A percentile compares a stretch with the other conserved stretches of the same genome.
Conservation (phyloP, 2,113 vertebrate species). For the Dascyllus trimaculatus region DNA sequence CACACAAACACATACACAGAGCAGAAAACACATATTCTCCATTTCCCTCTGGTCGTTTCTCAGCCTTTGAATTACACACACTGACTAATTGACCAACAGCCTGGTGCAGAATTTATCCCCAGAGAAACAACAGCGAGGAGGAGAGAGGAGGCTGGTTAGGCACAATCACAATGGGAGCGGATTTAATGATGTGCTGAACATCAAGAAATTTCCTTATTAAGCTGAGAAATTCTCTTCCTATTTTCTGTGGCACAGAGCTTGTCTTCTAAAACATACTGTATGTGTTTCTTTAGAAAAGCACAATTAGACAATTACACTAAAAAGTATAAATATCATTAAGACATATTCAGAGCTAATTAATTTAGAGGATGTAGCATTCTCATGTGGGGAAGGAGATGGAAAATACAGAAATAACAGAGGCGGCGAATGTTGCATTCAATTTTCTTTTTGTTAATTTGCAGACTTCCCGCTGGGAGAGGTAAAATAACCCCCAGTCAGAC, state of each 20-base stretch:
- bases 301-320: constrained; percentile 83
- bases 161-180: constrained; percentile 71
- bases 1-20: constrained; percentile 18
- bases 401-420: constrained; percentile 70
- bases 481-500: constrained; percentile 85
- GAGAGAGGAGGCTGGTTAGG: constrained; percentile 77
- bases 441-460: constrained; percentile 79
- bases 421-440: constrained; percentile 68
- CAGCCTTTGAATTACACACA: constrained; percentile 77
- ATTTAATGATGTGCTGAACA: constrained; percentile 81
- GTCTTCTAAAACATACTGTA: constrained; percentile 76
- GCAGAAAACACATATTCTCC: constrained; percentile 47
- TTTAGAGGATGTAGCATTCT: constrained; percentile 75
- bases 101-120: constrained; percentile 74
- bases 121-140: constrained; percentile 64
- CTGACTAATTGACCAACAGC: constrained; percentile 79
- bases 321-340: constrained; percentile 86
- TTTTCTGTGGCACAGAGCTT: constrained; percentile 69
- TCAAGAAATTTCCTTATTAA: constrained; percentile 70
- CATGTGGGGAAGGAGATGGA: constrained; percentile 57
- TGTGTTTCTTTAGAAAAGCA: constrained; percentile 69
- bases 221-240: constrained; percentile 62
- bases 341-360: constrained; percentile 84
- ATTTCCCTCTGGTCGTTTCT: constrained; percentile 68
- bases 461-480: constrained; percentile 81